Percentiles rank a stretch among this genome's conserved stretches.
These are phyloP conservation scores for Bombus sibiricus DNA, from an alignment of 1,140 invertebrate species.

Conservation along the genomic window DNA sequence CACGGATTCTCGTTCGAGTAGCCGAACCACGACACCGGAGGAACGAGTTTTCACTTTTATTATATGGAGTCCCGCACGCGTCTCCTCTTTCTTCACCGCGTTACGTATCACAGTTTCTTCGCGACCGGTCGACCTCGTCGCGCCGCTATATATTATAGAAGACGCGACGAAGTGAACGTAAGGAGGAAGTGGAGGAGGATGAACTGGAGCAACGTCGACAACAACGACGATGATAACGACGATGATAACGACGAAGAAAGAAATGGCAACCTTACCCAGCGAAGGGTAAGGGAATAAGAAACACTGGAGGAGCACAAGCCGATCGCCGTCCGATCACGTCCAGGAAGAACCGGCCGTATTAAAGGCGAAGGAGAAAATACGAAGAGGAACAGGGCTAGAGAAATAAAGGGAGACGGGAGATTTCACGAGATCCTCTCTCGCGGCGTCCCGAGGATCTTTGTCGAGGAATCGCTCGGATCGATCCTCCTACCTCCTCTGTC, in stretches of 20 bases:
- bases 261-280: conserved; percentile 6
- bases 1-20: neutral
- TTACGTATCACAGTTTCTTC: conserved; percentile 42
- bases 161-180: no score
- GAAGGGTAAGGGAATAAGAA: conserved; percentile 24
- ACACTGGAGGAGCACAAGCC: conserved; percentile 40
- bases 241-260: neutral
- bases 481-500: neutral
- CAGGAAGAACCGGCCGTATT: conserved; percentile 31
- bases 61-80: conserved; percentile 17
- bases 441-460: neutral
- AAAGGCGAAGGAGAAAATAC: neutral
- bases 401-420: conserved; percentile 10
- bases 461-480: neutral
- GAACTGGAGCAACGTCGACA: neutral
- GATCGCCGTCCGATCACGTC: conserved; percentile 43
- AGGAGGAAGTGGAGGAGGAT: neutral
- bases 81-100: conserved; percentile 31
- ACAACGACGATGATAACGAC: neutral
- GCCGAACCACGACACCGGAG: conserved; percentile 29
- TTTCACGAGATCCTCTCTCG: conserved; percentile 24
- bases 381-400: neutral
- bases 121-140: conserved; percentile 2
- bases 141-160: neutral
- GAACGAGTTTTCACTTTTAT: conserved; percentile 65